Base-by-base conservation (phyloP, 2,113 vertebrate genomes). In the Todiramphus chloris region DNA sequence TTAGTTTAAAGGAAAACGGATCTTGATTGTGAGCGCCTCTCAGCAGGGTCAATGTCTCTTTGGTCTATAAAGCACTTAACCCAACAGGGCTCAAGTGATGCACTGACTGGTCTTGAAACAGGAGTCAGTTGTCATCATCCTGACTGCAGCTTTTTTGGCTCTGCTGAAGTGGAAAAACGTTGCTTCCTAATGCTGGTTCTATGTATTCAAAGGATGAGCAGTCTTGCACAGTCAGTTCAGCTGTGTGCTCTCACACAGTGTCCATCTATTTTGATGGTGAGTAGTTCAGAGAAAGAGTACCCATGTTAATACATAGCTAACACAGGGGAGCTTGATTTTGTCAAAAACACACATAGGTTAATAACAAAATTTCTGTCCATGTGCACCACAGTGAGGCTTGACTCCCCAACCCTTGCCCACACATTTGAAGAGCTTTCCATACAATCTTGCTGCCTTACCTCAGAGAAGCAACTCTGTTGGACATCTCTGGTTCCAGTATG, bases 51-150 rank as follows among this genome's bases (percentile, higher is more conserved):
- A 24, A 16, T 51, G 60, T 63, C 41, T 63, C 63, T 69, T 89
- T 55, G 87, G 67, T 87, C 25, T 82, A 43, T 75, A 56, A 87
- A 93, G 43, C 66, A 30, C 55, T 94, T 91, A 89, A 77, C 63
- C 55, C n/a, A 69, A 8, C 9, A 77, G 73, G 31, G n/a, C 81
- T 81, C 25, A 74, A 35, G 55, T 13, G 44, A 21, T 53, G 37
- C 14, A 3, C 33, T 89, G 44, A 31, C 41, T 86, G 35, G 20
- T 28, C 39, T 74, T 70, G 33, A 74, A 74, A 48, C 7, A 41
- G 8, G 24, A 67, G 4, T 35, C 0, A 0, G 10, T 37, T 50
- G 21, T 75, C 39, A 19, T 90, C 27, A 35, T 11, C 8, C 48
- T 23, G 13, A n/a, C 11, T 46, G 48, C 19, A 83, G 28, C 15